These are phyloP conservation scores for Pandion haliaetus DNA, from an alignment of 2,113 vertebrate species.

Conservation along the genomic window DNA sequence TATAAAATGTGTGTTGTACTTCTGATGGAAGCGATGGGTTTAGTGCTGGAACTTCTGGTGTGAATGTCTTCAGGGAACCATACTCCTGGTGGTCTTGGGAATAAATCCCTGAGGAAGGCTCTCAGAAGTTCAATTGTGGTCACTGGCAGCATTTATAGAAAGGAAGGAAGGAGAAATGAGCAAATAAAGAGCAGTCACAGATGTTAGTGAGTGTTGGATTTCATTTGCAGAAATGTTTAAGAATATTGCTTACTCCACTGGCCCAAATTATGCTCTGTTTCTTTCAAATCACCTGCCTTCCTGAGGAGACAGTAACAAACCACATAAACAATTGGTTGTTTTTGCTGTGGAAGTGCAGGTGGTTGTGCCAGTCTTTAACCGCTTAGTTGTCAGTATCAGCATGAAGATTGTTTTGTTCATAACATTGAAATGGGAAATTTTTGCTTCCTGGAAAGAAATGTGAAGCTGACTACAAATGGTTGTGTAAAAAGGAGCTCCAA, in stretches of 20 bases:
- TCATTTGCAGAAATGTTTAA: background rate
- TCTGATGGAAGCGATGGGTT: background rate
- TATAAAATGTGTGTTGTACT: background rate
- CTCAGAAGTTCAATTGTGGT: background rate
- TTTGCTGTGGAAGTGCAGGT: background rate
- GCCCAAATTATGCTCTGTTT: background rate
- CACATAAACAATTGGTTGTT: background rate
- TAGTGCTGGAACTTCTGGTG: background rate
- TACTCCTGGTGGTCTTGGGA: background rate
- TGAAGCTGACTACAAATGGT: constrained; percentile 13
- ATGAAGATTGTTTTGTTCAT: background rate
- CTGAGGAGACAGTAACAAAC: background rate
- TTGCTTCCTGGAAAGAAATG: constrained; percentile 4
- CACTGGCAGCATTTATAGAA: background rate
- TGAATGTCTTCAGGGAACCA: background rate
- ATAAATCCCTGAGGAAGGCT: background rate
- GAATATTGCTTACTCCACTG: background rate
- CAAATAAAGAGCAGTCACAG: background rate
- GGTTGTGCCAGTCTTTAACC: background rate
- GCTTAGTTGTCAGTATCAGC: background rate
- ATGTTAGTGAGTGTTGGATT: background rate
- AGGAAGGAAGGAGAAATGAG: background rate
- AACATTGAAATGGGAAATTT: constrained; percentile 34
- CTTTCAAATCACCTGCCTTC: background rate
- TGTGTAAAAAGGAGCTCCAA: constrained; percentile 52